These are phyloP conservation scores for Calameuta filiformis DNA, from an alignment of 2,888 invertebrate species.

Conservation along the genomic window DNA sequence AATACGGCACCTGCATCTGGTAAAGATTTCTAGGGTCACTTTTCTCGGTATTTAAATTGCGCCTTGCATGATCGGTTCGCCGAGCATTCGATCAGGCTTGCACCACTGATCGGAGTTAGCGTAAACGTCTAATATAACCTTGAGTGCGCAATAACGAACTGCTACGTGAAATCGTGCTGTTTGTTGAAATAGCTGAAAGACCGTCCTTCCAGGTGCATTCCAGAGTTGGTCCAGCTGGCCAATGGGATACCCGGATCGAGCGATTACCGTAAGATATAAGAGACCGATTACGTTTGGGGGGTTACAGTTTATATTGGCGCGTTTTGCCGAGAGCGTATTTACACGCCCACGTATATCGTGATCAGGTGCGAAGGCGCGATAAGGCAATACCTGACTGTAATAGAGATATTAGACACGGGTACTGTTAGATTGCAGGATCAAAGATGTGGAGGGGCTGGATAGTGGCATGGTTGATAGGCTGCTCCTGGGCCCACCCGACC, in stretches of 20 bases:
- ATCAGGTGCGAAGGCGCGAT: not conserved
- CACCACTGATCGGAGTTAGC: constrained; percentile 8
- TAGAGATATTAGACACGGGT: not conserved
- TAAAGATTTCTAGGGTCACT: not conserved
- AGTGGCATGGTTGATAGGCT: constrained; percentile 23
- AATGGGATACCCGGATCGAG: constrained; percentile 30
- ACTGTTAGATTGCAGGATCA: not conserved
- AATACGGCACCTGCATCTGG: not conserved
- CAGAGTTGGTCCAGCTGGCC: constrained; percentile 29
- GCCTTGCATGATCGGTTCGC: constrained; percentile 15
- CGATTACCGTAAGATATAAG: constrained; percentile 49
- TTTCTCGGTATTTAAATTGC: not conserved
- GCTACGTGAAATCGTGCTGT: constrained; percentile 42
- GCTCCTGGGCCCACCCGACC: constrained; percentile 22
- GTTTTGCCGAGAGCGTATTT: constrained; percentile 23
- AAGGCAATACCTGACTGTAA: not conserved
- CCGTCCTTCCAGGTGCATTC: constrained; percentile 37
- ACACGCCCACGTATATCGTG: not conserved
- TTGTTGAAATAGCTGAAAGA: constrained; percentile 31
- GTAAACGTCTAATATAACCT: constrained; percentile 18
- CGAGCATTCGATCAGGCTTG: constrained; percentile 9
- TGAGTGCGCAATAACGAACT: constrained; percentile 27
- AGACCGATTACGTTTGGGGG: constrained; percentile 32
- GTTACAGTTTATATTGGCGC: constrained; percentile 46
- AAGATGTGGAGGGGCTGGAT: constrained; percentile 15